These are phyloP conservation scores for Dromococcyx pavoninus DNA, from an alignment of 2,797 vertebrate species.

Conservation along the genomic window DNA sequence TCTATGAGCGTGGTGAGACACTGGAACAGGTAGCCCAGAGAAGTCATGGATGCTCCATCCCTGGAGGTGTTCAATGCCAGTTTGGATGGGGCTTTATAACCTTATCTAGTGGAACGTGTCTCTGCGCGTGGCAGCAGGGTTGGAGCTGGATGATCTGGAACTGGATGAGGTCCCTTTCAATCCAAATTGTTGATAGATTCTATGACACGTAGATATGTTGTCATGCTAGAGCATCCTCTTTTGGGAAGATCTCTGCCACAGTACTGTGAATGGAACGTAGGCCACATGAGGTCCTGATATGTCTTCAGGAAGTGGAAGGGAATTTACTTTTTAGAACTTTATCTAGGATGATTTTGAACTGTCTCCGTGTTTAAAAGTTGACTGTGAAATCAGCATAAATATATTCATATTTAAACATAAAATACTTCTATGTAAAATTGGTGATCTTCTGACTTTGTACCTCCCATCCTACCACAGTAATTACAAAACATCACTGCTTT, in stretches of 20 bases:
- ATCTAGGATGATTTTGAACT: not conserved
- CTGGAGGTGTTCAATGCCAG: no score
- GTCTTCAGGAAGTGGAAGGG: not conserved
- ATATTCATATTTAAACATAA: not conserved
- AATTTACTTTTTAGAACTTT: not conserved
- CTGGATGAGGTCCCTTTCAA: no score
- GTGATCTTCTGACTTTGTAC: not conserved
- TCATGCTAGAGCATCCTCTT: not conserved
- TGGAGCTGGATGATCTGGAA: no score
- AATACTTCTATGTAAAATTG: not conserved
- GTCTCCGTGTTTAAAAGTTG: not conserved
- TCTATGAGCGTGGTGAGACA: no score
- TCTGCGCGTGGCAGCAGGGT: no score
- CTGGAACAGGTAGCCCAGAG: no score
- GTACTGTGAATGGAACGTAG: not conserved
- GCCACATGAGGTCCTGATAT: not conserved
- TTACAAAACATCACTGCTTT: not conserved
- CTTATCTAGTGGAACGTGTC: no score
- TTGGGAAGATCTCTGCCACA: not conserved
- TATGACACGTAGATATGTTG: fast-evolving
- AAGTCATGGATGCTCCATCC: no score
- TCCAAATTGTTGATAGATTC: no score
- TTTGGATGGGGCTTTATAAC: no score
- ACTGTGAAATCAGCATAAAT: not conserved
- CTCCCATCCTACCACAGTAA: not conserved